phyloP scores from a whole-genome alignment of 2,888 invertebrate genomes.

The Ypsolopha sequella region DNA sequence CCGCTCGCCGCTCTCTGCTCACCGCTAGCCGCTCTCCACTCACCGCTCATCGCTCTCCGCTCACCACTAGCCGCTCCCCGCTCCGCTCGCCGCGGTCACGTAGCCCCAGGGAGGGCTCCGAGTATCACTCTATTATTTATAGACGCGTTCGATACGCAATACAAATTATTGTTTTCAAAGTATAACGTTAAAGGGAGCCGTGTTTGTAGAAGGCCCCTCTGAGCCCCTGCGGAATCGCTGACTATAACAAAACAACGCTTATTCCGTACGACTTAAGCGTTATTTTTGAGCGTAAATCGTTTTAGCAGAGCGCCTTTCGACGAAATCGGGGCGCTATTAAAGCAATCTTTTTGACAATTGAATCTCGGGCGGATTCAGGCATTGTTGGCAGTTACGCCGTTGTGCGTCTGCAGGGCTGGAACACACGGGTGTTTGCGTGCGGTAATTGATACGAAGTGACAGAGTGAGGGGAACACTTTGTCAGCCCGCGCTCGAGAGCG shows the following conservation, averaged over 20 bases:
- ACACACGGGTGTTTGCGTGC: conserved; percentile 64
- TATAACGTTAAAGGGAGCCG: conserved; percentile 69
- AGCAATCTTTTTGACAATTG: conserved; percentile 66
- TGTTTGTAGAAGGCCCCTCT: conserved; percentile 66
- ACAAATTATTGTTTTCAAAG: conserved; percentile 72
- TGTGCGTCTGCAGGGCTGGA: conserved; percentile 23
- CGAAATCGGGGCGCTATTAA: conserved; percentile 48
- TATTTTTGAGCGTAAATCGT: conserved; percentile 25
- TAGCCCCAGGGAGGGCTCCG: conserved; percentile 26
- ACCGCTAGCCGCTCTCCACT: no score
- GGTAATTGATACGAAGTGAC: conserved; percentile 71
- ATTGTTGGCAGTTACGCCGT: conserved; percentile 53
- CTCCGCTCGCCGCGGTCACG: conserved; percentile 26
- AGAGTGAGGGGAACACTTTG: conserved; percentile 57
- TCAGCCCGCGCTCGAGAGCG: conserved; percentile 53
- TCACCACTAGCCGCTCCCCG: conserved; percentile 18
- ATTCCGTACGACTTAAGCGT: conserved; percentile 30
- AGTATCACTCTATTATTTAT: conserved; percentile 71
- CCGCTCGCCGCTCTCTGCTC: no score
- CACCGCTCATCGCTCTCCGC: no score
- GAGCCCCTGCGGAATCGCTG: conserved; percentile 26
- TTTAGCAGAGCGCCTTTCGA: conserved; percentile 40
- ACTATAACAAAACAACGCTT: conserved; percentile 40
- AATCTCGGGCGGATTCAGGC: conserved; percentile 55
- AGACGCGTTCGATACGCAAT: conserved; percentile 70